Conservation (phyloP, 2,113 vertebrate genomes). For the Sinocyclocheilus grahami region DNA sequence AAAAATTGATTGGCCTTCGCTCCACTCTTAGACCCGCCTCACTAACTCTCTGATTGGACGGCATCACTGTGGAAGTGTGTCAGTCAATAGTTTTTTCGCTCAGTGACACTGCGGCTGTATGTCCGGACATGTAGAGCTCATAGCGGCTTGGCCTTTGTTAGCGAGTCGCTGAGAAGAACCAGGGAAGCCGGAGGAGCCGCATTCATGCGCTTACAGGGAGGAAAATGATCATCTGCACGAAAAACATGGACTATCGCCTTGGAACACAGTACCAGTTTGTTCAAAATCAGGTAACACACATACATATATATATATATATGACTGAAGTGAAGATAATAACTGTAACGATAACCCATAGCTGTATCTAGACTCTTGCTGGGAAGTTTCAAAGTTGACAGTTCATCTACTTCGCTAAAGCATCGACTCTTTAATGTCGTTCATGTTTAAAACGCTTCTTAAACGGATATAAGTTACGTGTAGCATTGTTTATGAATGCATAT, state of each 20-base stretch:
- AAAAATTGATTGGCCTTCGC: conserved; percentile 46
- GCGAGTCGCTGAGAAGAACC: conserved; percentile 56
- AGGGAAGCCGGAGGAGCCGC: conserved; percentile 61
- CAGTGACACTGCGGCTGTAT: conserved; percentile 54
- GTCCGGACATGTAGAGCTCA: conserved; percentile 61
- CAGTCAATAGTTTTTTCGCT: conserved; percentile 54
- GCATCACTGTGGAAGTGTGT: conserved; percentile 68
- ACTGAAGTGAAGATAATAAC: background rate
- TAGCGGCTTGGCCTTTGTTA: conserved; percentile 70
- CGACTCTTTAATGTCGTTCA: background rate
- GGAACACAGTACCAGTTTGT: conserved; percentile 82
- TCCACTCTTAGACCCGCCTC: conserved; percentile 54
- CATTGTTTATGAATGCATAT: background rate
- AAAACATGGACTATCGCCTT: conserved; percentile 81
- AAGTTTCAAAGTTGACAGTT: conserved; percentile 39
- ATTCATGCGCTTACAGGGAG: conserved; percentile 73
- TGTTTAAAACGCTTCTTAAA: background rate
- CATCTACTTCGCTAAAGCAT: background rate
- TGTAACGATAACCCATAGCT: background rate
- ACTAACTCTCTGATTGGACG: conserved; percentile 68
- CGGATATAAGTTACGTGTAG: too few relatives aligned
- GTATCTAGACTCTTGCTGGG: conserved; percentile 2
- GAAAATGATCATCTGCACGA: conserved; percentile 87
- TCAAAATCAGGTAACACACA: conserved; percentile 76
- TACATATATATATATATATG: background rate